These are phyloP conservation scores for Conops quadrifasciatus DNA, from an alignment of 2,888 invertebrate genomes.

Conservation along the genomic window DNA sequence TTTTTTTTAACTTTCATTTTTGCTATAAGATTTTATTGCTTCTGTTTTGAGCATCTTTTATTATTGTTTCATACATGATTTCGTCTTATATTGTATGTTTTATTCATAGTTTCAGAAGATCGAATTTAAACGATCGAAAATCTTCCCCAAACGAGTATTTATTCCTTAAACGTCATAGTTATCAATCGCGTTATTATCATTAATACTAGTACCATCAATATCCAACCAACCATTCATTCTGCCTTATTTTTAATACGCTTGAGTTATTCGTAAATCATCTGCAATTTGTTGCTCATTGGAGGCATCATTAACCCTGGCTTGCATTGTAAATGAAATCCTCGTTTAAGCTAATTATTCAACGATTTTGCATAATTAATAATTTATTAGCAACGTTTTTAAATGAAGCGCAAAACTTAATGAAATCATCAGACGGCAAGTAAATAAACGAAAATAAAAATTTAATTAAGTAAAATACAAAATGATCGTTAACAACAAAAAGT, in stretches of 20 bases:
- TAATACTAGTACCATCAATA: too few relatives aligned
- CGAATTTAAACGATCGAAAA: too few relatives aligned
- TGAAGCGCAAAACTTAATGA: constrained; percentile 9
- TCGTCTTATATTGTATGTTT: too few relatives aligned
- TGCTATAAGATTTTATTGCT: not conserved
- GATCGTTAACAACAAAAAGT: too few relatives aligned
- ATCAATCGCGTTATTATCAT: too few relatives aligned
- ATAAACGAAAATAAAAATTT: not conserved
- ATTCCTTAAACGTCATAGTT: too few relatives aligned
- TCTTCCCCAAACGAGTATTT: too few relatives aligned
- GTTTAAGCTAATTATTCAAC: constrained; percentile 27
- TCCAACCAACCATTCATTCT: too few relatives aligned
- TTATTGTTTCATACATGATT: too few relatives aligned
- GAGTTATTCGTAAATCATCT: not conserved
- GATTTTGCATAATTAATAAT: constrained; percentile 26
- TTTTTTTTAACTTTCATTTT: not conserved
- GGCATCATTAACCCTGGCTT: constrained; percentile 8
- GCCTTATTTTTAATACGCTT: too few relatives aligned
- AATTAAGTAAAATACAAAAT: not conserved
- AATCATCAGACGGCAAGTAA: not conserved
- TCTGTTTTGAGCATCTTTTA: too few relatives aligned
- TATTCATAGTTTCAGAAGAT: too few relatives aligned
- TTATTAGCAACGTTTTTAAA: constrained; percentile 21
- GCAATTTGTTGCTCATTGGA: not conserved
- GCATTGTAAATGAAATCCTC: constrained; percentile 18